Evolutionary conservation across 2,797 vertebrate genomes (phyloP).

Genomic region (Apodemus agrarius): DNA sequence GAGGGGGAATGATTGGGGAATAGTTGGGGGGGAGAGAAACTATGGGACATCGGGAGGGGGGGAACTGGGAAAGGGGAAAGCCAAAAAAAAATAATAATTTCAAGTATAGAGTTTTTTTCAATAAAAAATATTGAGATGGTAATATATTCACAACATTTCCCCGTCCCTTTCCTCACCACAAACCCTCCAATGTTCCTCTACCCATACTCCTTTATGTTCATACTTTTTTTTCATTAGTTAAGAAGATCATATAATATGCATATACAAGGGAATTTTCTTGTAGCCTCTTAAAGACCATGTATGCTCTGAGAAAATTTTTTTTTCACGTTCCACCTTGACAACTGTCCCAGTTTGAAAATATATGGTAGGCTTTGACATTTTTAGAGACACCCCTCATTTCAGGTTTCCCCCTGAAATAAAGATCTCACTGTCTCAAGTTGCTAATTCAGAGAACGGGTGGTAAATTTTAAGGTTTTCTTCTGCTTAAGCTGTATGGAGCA

Average conservation of each 20-base stretch:
- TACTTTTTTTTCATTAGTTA: neutral
- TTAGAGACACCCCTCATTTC: neutral
- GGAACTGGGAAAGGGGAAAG: too few relatives aligned
- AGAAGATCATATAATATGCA: neutral
- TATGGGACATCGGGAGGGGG: too few relatives aligned
- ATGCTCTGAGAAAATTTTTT: neutral
- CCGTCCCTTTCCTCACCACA: neutral
- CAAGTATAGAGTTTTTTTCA: neutral
- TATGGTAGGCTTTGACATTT: neutral
- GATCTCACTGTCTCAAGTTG: neutral
- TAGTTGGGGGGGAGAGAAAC: too few relatives aligned
- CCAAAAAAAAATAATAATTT: too few relatives aligned
- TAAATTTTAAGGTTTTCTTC: conserved; percentile 8
- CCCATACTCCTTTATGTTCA: neutral
- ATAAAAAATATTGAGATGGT: neutral
- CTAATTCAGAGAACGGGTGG: too few relatives aligned
- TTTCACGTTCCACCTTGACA: too few relatives aligned
- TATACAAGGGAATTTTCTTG: neutral
- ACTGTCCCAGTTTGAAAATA: neutral
- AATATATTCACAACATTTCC: neutral
- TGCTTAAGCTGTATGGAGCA: neutral
- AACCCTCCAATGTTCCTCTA: neutral
- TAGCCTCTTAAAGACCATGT: neutral
- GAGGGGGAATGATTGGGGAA: too few relatives aligned
- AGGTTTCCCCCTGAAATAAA: neutral